Percentiles rank a stretch among this genome's conserved stretches.
These are phyloP conservation scores for Brachionichthys hirsutus DNA, from an alignment of 2,113 vertebrate genomes.

Conservation along the genomic window DNA sequence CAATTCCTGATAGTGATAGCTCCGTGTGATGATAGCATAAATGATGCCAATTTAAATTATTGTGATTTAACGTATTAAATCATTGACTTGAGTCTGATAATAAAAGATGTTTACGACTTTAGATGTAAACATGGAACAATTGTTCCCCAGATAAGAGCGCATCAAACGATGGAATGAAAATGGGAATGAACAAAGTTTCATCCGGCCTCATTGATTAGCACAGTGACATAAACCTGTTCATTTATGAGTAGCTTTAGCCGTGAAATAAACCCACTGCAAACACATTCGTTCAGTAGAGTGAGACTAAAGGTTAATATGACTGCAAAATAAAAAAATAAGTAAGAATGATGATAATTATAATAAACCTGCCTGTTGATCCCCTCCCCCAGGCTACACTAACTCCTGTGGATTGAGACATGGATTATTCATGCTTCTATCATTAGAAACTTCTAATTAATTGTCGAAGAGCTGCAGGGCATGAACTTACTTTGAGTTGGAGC, in stretches of 20 bases:
- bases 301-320: slow-evolving; percentile 38
- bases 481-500: slow-evolving; percentile 34
- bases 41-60: no score
- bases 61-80: no score
- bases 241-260: slow-evolving; percentile 33
- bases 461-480: slow-evolving; percentile 25
- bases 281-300: slow-evolving; percentile 32
- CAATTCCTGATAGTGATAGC: no score
- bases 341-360: slow-evolving; percentile 32
- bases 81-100: no score
- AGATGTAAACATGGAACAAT: not conserved
- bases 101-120: no score
- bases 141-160: not conserved
- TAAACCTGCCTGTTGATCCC: slow-evolving; percentile 52
- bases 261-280: slow-evolving; percentile 33
- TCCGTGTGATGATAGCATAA: no score
- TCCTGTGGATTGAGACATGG: slow-evolving; percentile 40
- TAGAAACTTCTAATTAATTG: slow-evolving; percentile 65
- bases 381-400: slow-evolving; percentile 35
- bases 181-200: not conserved
- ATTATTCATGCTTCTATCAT: slow-evolving; percentile 65
- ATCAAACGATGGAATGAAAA: not conserved
- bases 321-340: slow-evolving; percentile 39
- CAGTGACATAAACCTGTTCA: slow-evolving; percentile 11
- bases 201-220: not conserved